phyloP scores from a whole-genome alignment of 64 coral and sea anemone species.

The Dendrophyllia cribrosa region DNA sequence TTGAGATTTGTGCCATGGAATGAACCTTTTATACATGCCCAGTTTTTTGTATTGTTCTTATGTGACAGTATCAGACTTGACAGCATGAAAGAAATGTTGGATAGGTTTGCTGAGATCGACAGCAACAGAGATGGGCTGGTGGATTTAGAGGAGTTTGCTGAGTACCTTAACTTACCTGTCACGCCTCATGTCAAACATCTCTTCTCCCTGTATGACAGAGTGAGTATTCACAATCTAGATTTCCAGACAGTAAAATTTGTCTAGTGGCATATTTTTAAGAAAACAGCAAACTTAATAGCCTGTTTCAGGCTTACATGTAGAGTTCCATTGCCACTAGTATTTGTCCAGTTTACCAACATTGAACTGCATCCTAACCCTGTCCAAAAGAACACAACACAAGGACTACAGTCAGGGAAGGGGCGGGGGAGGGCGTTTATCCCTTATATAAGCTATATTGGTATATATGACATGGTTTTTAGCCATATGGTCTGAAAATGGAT shows the following conservation, averaged over 20 bases:
- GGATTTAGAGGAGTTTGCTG: slow-evolving; percentile 85
- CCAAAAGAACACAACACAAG: too few species aligned
- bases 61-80: slow-evolving; percentile 75
- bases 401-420: too few species aligned
- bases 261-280: not conserved
- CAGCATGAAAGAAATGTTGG: slow-evolving; percentile 92
- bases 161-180: slow-evolving; percentile 85
- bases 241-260: not conserved
- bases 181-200: slow-evolving; percentile 74
- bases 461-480: too few species aligned
- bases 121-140: slow-evolving; percentile 86
- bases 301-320: too few species aligned
- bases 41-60: not conserved
- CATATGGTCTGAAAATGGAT: too few species aligned
- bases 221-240: slow-evolving; percentile 2
- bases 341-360: too few species aligned
- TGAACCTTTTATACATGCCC: not conserved
- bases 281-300: too few species aligned
- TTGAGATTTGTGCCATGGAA: too few species aligned
- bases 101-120: slow-evolving; percentile 87
- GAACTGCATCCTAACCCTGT: too few species aligned
- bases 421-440: too few species aligned
- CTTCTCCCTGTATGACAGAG: slow-evolving; percentile 92
- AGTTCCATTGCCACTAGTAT: too few species aligned
- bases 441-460: too few species aligned